Conservation (phyloP, 2,888 invertebrate genomes). For the Hydrotaea diabolus region DNA sequence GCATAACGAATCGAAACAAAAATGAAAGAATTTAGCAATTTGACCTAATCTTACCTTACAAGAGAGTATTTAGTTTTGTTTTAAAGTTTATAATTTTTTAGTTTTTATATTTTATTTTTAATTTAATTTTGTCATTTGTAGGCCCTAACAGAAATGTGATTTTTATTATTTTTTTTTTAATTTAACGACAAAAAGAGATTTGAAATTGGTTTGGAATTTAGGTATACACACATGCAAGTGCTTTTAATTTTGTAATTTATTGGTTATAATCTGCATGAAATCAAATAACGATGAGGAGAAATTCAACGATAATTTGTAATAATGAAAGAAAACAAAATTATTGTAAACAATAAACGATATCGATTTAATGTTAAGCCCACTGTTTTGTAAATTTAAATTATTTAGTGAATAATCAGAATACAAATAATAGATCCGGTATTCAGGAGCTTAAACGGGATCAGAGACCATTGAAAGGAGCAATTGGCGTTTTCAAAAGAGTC, state of each 20-base stretch:
- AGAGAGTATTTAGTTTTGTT: slow-evolving; percentile 44
- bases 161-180: slow-evolving; percentile 30
- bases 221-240: neutral
- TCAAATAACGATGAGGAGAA: neutral
- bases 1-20: slow-evolving; percentile 6
- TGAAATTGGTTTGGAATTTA: slow-evolving; percentile 53
- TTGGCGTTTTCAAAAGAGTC: no score
- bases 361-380: slow-evolving; percentile 20
- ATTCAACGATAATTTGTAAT: neutral
- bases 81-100: slow-evolving; percentile 33
- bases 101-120: slow-evolving; percentile 25
- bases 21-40: slow-evolving; percentile 18
- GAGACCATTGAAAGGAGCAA: no score
- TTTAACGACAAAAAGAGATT: slow-evolving; percentile 53
- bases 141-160: slow-evolving; percentile 59
- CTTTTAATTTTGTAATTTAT: slow-evolving; percentile 17
- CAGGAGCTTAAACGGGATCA: no score
- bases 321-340: neutral
- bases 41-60: slow-evolving; percentile 27
- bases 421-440: no score
- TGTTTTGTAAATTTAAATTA: no score
- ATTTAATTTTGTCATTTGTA: slow-evolving; percentile 20
- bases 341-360: slow-evolving; percentile 26
- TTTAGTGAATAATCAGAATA: no score
- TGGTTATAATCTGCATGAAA: slow-evolving; percentile 18